Percentiles rank a stretch among this genome's conserved stretches.
Conservation (phyloP, 2,797 vertebrate species). For the Falco peregrinus region DNA sequence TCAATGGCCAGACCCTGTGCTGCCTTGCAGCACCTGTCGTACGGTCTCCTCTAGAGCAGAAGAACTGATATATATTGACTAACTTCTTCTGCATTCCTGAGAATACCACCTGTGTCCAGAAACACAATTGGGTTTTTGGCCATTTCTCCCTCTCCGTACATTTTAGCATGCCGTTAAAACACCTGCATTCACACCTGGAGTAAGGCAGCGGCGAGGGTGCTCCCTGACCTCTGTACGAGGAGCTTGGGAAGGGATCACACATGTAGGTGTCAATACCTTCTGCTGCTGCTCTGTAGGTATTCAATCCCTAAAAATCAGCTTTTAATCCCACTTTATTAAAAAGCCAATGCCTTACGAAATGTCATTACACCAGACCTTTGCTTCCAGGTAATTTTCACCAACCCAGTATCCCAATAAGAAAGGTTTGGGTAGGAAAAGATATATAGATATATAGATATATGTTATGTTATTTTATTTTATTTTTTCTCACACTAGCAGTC, state of each 20-base stretch:
- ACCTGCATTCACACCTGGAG: background rate
- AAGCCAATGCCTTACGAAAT: background rate
- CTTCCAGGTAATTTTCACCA: background rate
- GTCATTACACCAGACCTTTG: background rate
- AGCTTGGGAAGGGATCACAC: background rate
- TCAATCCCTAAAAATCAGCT: background rate
- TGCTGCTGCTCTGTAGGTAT: background rate
- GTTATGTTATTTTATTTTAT: no score
- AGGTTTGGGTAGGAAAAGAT: background rate
- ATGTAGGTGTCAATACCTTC: background rate
- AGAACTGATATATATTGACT: background rate
- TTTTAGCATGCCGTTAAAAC: background rate
- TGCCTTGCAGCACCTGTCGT: background rate
- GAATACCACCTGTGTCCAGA: background rate
- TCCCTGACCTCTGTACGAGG: background rate
- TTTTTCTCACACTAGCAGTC: background rate
- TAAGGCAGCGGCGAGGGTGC: background rate
- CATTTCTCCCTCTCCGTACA: background rate
- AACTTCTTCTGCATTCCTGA: background rate
- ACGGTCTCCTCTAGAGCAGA: background rate
- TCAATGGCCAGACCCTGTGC: background rate
- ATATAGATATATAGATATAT: no score
- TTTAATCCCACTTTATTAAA: background rate
- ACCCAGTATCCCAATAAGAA: background rate
- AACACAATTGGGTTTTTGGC: background rate